These are phyloP conservation scores for Rugalucina vietnamica DNA, from an alignment of 2,888 invertebrate species.

Conservation along the genomic window DNA sequence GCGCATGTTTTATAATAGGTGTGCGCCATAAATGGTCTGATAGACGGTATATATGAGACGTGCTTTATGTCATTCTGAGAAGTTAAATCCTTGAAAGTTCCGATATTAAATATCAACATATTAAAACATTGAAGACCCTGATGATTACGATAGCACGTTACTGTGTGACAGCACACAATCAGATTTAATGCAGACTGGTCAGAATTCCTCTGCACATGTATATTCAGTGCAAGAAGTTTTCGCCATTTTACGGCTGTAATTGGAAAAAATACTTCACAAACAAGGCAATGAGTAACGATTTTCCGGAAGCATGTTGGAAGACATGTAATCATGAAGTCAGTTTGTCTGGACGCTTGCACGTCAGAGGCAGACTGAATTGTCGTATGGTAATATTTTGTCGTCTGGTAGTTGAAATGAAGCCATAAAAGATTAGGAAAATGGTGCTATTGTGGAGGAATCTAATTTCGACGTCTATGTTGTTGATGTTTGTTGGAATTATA, in stretches of 20 bases:
- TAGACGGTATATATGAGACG: too few relatives aligned
- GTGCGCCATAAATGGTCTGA: too few relatives aligned
- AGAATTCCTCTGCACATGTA: background rate
- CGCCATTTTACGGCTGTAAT: background rate
- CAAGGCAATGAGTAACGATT: conserved; percentile 4
- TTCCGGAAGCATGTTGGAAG: conserved; percentile 1
- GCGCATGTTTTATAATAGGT: too few relatives aligned
- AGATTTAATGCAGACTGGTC: background rate
- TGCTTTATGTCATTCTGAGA: too few relatives aligned
- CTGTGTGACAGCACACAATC: background rate
- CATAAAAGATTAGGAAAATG: background rate
- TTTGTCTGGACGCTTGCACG: conserved; percentile 6
- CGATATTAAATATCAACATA: background rate
- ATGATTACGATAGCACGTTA: too few relatives aligned
- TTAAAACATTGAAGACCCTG: background rate
- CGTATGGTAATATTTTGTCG: background rate
- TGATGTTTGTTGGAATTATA: background rate
- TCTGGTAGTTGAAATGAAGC: background rate
- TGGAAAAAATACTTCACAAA: background rate
- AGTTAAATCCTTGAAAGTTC: too few relatives aligned
- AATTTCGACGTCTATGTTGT: background rate
- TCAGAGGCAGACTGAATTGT: background rate
- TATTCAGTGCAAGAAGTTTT: background rate
- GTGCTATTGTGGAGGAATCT: background rate
- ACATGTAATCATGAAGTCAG: background rate